Base-by-base conservation (phyloP, 2,113 vertebrate genomes). In the Passer montanus region DNA sequence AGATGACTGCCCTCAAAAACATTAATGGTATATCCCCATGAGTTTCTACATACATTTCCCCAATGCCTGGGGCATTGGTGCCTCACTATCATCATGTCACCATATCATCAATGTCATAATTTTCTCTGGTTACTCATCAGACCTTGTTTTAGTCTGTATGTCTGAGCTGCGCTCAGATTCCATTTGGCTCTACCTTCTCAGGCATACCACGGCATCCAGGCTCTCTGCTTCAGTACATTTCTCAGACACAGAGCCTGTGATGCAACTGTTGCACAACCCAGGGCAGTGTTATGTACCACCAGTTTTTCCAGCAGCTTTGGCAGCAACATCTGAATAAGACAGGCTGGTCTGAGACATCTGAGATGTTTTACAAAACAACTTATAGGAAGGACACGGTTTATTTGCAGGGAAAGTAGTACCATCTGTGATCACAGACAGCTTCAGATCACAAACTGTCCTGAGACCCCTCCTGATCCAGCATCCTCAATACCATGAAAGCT, bases 211-310 rank as follows among this genome's bases (percentile, higher is more conserved):
- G 2, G 6, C 37, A 81, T 13, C 15, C 13, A 50, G 50, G 27
- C 24, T 58, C 59, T 74, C 43, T 59, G 19, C 41, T 67, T 68
- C 27, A 17, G 39, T 27, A 59, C 14, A 8, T 50, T 59, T 75
- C 74, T 83, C 75, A 85, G 73, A 50, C 30, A 41, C 15, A 52
- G 49, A 73, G 52, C 53, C 56, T 60, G 24, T 26, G 72, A 86
- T 15, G 14, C 27, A 70, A 39, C 33, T n/a, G 27, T 19, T 77
- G 55, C 55, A 70, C 35, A 28, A 5, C 14, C 11, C 33, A 43
- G 44, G 30, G 14, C 72, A 76, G 13, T 15, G 46, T 31, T 67
- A 46, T 0, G 37, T 2, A 90, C 18, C 33, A 33, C 0, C 1
- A 66, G 35, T 39, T 60, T 39, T 88, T 16, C 50, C 50, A 88